Conservation (phyloP, 2,888 invertebrate genomes). For the Falcaria lacertinaria region DNA sequence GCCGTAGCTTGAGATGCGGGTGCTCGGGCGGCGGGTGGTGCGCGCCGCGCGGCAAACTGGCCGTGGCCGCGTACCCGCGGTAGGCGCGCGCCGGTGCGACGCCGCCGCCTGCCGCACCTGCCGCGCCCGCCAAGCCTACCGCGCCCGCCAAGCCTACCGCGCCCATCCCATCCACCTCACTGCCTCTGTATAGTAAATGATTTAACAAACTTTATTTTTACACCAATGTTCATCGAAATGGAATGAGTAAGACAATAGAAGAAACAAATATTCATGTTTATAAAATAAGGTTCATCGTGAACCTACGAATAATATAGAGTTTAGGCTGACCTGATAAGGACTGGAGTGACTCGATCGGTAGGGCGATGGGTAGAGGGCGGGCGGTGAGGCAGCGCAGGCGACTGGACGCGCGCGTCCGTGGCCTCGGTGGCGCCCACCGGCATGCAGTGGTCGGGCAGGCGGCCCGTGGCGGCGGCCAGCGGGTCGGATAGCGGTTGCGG, state of each 20-base stretch:
- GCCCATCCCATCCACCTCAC: constrained; percentile 7
- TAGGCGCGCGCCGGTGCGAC: constrained; percentile 25
- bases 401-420: constrained; percentile 64
- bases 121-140: constrained; percentile 20
- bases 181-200: constrained; percentile 6
- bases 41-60: constrained; percentile 72
- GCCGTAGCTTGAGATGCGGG: constrained; percentile 37
- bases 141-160: constrained; percentile 25
- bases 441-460: constrained; percentile 50
- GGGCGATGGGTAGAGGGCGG: constrained; percentile 51
- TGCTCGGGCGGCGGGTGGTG: constrained; percentile 53
- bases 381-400: constrained; percentile 69
- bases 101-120: constrained; percentile 23
- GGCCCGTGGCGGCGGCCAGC: constrained; percentile 23
- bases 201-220: no score
- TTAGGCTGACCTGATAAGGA: constrained; percentile 50
- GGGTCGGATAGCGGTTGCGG: constrained; percentile 15
- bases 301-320: neutral
- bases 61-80: constrained; percentile 54
- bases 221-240: neutral
- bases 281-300: no score
- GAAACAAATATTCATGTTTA: no score
- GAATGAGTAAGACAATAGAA: no score
- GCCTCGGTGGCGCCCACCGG: constrained; percentile 65
- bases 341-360: constrained; percentile 58